These are phyloP conservation scores for Amphiduros pacificus DNA, from an alignment of 2,888 invertebrate genomes.

Conservation along the genomic window DNA sequence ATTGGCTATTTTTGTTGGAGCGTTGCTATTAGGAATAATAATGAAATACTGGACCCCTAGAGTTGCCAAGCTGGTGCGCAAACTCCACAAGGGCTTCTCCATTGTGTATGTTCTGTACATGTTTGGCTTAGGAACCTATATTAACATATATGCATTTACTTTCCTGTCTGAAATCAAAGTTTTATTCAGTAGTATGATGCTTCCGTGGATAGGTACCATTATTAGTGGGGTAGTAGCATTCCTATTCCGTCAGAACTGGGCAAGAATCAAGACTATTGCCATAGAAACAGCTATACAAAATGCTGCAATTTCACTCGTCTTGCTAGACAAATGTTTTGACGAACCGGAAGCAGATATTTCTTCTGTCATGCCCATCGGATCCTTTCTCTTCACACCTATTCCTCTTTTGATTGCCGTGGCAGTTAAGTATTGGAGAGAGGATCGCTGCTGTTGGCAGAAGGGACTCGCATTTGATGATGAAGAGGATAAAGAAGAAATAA, in stretches of 20 bases:
- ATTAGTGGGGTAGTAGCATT: constrained; percentile 48
- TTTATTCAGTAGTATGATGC: constrained; percentile 55
- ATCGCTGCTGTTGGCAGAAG: too few relatives aligned
- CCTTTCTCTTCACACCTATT: neutral
- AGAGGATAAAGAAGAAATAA: too few relatives aligned
- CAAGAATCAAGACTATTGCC: constrained; percentile 38
- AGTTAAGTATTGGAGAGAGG: too few relatives aligned
- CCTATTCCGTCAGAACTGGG: constrained; percentile 52
- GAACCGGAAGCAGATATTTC: constrained; percentile 42
- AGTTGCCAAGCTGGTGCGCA: neutral
- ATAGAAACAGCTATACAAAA: constrained; percentile 16
- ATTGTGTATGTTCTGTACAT: constrained; percentile 57
- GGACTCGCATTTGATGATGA: too few relatives aligned
- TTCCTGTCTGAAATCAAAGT: constrained; percentile 43
- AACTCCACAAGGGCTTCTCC: constrained; percentile 45
- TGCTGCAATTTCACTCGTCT: constrained; percentile 59
- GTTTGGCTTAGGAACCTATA: constrained; percentile 59
- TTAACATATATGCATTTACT: constrained; percentile 61
- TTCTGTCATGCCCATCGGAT: neutral
- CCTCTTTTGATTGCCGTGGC: too few relatives aligned
- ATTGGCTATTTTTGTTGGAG: constrained; percentile 57
- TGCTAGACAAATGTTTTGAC: constrained; percentile 48
- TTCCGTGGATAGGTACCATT: constrained; percentile 62
- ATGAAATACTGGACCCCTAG: constrained; percentile 43
- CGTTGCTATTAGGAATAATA: constrained; percentile 60